Evolutionary conservation across 2,797 vertebrate genomes (phyloP).

Genomic region (Malurus splendens): DNA sequence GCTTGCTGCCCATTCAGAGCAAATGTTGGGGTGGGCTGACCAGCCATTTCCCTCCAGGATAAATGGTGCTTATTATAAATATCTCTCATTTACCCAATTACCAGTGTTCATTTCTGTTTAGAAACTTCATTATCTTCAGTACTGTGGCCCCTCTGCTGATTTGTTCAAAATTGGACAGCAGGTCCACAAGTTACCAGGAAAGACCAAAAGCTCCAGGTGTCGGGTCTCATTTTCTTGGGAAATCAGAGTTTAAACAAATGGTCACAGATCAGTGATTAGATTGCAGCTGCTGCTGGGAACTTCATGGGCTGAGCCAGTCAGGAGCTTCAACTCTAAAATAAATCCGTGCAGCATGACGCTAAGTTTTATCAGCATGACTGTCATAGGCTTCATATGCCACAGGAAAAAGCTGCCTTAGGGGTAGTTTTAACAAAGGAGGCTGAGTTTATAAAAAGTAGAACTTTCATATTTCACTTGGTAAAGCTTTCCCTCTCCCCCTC

Average conservation of each 20-base stretch:
- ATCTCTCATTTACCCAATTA: background rate
- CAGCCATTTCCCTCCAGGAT: background rate
- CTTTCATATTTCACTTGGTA: background rate
- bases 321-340: background rate
- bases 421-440: background rate
- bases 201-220: background rate
- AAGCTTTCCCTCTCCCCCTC: background rate
- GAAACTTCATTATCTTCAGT: background rate
- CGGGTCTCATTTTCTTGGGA: background rate
- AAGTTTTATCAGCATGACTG: background rate
- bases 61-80: background rate
- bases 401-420: background rate
- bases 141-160: background rate
- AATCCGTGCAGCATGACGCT: background rate
- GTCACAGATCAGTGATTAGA: background rate
- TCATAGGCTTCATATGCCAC: background rate
- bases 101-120: background rate
- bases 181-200: background rate
- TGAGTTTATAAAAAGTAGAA: background rate
- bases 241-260: background rate
- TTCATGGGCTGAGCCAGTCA: background rate
- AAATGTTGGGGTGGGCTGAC: background rate
- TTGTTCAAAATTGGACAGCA: background rate
- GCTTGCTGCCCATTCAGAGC: background rate
- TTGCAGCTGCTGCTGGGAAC: background rate